A percentile compares a stretch with the other conserved stretches of the same genome.
Evolutionary conservation across 2,888 invertebrate genomes (phyloP).

Genomic region (Cataglyphis cursor): DNA sequence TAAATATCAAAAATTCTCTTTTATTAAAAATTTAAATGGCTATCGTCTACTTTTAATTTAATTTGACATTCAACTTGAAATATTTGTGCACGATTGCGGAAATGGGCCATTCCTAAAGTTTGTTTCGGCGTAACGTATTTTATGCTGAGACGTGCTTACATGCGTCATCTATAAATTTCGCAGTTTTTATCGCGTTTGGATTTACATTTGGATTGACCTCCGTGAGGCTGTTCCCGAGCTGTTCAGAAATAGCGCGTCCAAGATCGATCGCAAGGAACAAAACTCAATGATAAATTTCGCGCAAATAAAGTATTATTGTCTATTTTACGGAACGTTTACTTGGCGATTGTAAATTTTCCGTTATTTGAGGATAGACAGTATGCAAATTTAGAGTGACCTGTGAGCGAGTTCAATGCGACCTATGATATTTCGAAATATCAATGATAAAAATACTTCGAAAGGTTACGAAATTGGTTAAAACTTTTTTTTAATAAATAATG

Average conservation of each 20-base stretch:
- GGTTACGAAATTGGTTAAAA: background rate
- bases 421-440: constrained; percentile 32
- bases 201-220: constrained; percentile 50
- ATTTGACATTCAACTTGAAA: constrained; percentile 13
- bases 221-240: constrained; percentile 4
- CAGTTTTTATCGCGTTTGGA: constrained; percentile 49
- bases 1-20: background rate
- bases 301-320: background rate
- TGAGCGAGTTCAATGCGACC: background rate
- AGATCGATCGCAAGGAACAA: constrained; percentile 1
- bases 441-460: background rate
- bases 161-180: constrained; percentile 39
- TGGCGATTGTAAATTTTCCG: constrained; percentile 11
- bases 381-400: background rate
- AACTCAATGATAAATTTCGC: constrained; percentile 12
- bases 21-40: background rate
- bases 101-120: constrained; percentile 27
- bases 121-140: constrained; percentile 36
- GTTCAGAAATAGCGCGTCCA: constrained; percentile 5
- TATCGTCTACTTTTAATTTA: background rate
- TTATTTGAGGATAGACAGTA: background rate
- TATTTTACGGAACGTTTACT: constrained; percentile 16
- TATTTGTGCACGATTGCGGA: constrained; percentile 30
- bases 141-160: constrained; percentile 36
- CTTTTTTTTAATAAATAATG: background rate